Percentiles rank a stretch among this genome's conserved stretches.
Conservation (phyloP, 2,888 invertebrate species). For the Caenorhabditis panamensis region DNA sequence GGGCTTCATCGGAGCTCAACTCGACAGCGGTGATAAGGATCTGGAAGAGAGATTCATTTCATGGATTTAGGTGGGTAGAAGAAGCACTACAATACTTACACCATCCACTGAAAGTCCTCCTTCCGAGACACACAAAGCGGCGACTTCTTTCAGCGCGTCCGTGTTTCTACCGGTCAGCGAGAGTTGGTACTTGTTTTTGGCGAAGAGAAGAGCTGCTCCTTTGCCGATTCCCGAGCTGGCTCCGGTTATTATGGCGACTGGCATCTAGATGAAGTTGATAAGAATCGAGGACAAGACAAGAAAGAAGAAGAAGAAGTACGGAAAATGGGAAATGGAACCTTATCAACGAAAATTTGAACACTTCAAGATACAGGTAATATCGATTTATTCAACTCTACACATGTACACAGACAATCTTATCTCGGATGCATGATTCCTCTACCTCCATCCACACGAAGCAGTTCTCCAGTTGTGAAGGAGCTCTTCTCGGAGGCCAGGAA, state of each 20-base stretch:
- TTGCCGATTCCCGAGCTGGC: constrained; percentile 78
- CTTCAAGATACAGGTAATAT: too few relatives aligned
- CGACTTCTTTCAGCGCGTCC: constrained; percentile 68
- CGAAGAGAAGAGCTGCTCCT: constrained; percentile 74
- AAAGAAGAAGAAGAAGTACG: background rate
- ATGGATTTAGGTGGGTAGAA: background rate
- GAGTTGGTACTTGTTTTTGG: constrained; percentile 73
- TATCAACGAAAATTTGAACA: background rate
- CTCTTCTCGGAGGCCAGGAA: constrained; percentile 92
- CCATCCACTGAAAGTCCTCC: constrained; percentile 47
- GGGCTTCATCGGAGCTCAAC: constrained; percentile 74
- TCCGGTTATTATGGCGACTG: constrained; percentile 68
- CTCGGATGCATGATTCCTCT: constrained; percentile 81
- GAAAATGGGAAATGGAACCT: constrained; percentile 6
- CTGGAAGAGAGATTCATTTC: constrained; percentile 60
- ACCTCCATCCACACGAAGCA: constrained; percentile 94
- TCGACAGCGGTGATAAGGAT: constrained; percentile 82
- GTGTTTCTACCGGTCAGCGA: constrained; percentile 76
- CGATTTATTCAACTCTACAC: too few relatives aligned
- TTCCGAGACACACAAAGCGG: constrained; percentile 56
- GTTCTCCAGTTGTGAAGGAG: constrained; percentile 92
- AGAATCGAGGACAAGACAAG: constrained; percentile 1
- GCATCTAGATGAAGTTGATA: constrained; percentile 46
- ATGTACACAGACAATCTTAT: constrained; percentile 25
- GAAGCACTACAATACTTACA: too few relatives aligned